A percentile compares a stretch with the other conserved stretches of the same genome.
Evolutionary conservation across 2,797 vertebrate genomes (phyloP).

Genomic region (Myiotriccus ornatus): DNA sequence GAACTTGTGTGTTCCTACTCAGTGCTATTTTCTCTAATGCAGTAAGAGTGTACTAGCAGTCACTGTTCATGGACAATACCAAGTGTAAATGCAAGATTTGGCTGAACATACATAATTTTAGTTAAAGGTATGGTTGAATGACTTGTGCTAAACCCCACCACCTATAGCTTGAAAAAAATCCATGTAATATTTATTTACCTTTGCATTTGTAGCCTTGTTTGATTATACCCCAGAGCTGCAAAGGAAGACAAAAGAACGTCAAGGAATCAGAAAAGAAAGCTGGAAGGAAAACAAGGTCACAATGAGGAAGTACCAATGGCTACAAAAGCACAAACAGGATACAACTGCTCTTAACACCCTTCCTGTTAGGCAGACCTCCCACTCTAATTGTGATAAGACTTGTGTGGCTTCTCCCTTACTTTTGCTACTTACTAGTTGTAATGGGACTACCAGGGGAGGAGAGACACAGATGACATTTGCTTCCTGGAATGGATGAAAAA

Average conservation of each 20-base stretch:
- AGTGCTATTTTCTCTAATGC: not conserved
- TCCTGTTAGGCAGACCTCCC: slow-evolving; percentile 72
- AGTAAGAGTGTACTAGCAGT: not conserved
- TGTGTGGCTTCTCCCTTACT: slow-evolving; percentile 41
- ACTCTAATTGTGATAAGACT: slow-evolving; percentile 32
- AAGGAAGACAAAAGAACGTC: slow-evolving; percentile 73
- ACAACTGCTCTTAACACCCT: slow-evolving; percentile 79
- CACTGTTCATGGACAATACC: not conserved
- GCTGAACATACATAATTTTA: not conserved
- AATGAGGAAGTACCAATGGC: slow-evolving; percentile 69
- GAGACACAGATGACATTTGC: not conserved
- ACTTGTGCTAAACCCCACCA: not conserved
- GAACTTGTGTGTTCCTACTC: not conserved
- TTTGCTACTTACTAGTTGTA: not conserved
- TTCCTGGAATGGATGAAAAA: not conserved
- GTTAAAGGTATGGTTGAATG: not conserved
- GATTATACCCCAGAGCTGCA: slow-evolving; percentile 98
- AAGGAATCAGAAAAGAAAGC: slow-evolving; percentile 68
- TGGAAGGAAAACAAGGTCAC: slow-evolving; percentile 69
- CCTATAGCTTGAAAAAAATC: not conserved
- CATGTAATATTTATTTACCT: slow-evolving; percentile 79
- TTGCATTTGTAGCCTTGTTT: slow-evolving; percentile 99
- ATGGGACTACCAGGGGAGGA: not conserved
- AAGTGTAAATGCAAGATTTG: not conserved
- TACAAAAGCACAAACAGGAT: slow-evolving; percentile 82